Conservation (phyloP, 2,113 vertebrate species). For the Numenius arquata region DNA sequence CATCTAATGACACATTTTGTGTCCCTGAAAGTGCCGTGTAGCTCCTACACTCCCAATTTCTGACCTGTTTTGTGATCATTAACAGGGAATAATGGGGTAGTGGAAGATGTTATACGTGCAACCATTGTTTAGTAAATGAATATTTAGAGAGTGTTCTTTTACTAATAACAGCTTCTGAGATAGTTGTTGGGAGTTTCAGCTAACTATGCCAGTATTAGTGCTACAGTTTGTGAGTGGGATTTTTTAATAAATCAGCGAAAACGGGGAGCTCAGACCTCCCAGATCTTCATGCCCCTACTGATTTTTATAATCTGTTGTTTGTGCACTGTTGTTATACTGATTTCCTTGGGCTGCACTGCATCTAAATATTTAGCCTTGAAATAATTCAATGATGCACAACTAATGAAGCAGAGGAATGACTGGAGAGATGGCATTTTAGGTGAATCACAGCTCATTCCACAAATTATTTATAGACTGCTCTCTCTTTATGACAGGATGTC, state of each 20-base stretch:
- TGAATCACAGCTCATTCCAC: background rate
- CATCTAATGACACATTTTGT: too few relatives aligned
- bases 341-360: background rate
- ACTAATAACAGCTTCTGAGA: background rate
- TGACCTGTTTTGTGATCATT: background rate
- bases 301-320: background rate
- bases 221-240: background rate
- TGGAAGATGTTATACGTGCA: background rate
- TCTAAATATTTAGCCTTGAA: slow-evolving; percentile 1
- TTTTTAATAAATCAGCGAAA: background rate
- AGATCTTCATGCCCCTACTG: background rate
- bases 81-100: background rate
- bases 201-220: background rate
- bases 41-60: background rate
- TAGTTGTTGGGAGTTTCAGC: background rate
- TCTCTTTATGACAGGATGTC: background rate
- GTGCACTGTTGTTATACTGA: background rate
- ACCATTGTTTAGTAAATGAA: background rate
- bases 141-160: background rate
- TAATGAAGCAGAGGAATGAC: background rate
- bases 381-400: background rate
- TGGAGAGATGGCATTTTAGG: background rate
- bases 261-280: background rate
- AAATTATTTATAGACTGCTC: slow-evolving; percentile 7
- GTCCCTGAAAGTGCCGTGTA: background rate